Conservation (phyloP, 2,888 invertebrate species). For the Ophion slaviceki region DNA sequence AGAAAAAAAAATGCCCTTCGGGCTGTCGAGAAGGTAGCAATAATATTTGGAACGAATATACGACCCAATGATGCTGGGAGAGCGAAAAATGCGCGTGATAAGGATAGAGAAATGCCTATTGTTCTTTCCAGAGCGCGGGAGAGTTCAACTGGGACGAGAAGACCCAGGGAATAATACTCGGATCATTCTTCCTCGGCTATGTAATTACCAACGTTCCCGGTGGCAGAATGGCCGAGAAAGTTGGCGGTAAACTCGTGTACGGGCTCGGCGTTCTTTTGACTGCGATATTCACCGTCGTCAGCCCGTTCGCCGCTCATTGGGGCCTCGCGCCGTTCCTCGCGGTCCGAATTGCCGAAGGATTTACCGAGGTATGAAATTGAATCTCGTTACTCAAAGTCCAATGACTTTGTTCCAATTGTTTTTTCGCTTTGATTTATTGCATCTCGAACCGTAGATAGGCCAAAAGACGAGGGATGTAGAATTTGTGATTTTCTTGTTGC, state of each 20-base stretch:
- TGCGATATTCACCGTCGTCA: constrained; percentile 92
- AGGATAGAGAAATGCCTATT: constrained; percentile 25
- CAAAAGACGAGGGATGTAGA: neutral
- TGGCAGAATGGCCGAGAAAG: constrained; percentile 92
- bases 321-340: constrained; percentile 88
- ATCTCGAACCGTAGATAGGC: neutral
- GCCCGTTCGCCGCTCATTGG: constrained; percentile 91
- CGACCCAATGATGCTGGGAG: neutral
- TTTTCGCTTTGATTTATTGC: no score
- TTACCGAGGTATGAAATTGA: constrained; percentile 88
- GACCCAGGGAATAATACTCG: constrained; percentile 92
- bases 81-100: neutral
- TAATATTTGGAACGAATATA: neutral
- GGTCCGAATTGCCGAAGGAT: constrained; percentile 92
- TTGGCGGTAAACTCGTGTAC: constrained; percentile 95
- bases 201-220: constrained; percentile 93
- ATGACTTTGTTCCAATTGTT: neutral
- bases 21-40: neutral
- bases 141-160: constrained; percentile 92
- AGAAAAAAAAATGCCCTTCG: neutral
- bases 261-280: constrained; percentile 93
- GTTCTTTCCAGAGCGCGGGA: constrained; percentile 86
- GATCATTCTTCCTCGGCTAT: constrained; percentile 94
- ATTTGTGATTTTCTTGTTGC: neutral
- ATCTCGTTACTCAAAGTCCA: neutral